Evolutionary conservation across 1,140 invertebrate species (phyloP).

Genomic region (Trichonephila clavipes): DNA sequence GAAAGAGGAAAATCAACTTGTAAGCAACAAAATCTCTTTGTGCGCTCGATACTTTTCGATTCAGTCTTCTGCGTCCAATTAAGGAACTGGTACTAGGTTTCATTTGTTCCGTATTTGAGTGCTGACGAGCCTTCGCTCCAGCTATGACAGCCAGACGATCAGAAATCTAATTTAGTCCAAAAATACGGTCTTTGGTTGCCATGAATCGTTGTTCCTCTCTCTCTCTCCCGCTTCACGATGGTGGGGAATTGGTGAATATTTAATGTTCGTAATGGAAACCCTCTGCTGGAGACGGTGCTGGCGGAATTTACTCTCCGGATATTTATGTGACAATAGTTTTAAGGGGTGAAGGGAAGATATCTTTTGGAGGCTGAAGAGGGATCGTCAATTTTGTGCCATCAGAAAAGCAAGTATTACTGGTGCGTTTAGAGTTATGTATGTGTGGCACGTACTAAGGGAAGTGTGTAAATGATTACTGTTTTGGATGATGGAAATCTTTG

Average conservation of each 20-base stretch:
- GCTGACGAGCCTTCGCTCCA: neutral
- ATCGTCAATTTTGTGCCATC: neutral
- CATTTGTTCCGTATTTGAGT: neutral
- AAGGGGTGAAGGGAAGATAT: neutral
- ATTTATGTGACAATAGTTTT: slow-evolving; percentile 10
- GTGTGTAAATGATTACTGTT: no score
- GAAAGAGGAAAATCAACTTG: no score
- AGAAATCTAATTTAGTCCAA: slow-evolving; percentile 10
- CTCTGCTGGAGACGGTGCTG: neutral
- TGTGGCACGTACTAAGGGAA: no score
- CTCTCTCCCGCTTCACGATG: neutral
- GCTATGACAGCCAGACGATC: neutral
- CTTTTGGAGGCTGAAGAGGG: neutral
- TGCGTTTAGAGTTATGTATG: no score
- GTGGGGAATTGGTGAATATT: neutral
- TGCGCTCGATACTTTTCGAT: neutral
- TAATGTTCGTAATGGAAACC: slow-evolving; percentile 23
- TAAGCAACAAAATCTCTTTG: neutral
- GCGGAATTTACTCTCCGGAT: neutral
- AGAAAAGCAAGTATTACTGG: no score
- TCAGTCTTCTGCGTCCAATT: neutral
- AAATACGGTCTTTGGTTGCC: slow-evolving; percentile 17
- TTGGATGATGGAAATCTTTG: no score
- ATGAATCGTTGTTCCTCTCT: neutral
- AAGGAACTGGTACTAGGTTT: neutral